Percentiles rank a stretch among this genome's conserved stretches.
Conservation (phyloP, 2,888 invertebrate species). For the Disparrhopalites patrizii region DNA sequence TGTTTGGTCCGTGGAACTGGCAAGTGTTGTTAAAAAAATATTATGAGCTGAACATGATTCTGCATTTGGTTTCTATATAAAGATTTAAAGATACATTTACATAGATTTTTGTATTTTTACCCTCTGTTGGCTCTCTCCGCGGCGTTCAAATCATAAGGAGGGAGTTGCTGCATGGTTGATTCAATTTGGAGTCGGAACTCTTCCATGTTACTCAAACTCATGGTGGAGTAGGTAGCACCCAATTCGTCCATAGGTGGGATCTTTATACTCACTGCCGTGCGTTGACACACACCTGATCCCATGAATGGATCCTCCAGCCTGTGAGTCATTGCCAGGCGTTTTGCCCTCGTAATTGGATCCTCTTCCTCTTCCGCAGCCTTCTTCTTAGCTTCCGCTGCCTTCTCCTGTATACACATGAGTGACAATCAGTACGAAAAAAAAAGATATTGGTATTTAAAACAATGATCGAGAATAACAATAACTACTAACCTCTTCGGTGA, state of each 20-base stretch:
- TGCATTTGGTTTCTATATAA: neutral
- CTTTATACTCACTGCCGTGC: constrained; percentile 26
- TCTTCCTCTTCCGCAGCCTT: constrained; percentile 31
- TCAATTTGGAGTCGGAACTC: constrained; percentile 40
- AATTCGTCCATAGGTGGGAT: constrained; percentile 34
- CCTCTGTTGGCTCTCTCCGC: neutral
- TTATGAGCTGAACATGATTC: no score
- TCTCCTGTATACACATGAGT: neutral
- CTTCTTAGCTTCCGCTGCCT: constrained; percentile 20
- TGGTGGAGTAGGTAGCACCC: constrained; percentile 35
- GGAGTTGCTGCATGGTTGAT: constrained; percentile 24
- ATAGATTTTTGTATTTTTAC: no score
- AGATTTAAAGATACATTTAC: neutral
- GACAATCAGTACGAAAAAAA: neutral
- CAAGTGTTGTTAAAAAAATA: neutral
- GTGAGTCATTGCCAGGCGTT: constrained; percentile 38
- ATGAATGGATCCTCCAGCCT: constrained; percentile 38
- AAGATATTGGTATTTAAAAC: neutral
- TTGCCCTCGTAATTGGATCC: constrained; percentile 32
- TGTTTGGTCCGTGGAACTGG: neutral
- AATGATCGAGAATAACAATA: neutral
- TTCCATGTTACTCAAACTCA: constrained; percentile 40
- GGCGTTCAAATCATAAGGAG: constrained; percentile 11
- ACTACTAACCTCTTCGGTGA: neutral
- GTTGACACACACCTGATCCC: constrained; percentile 44